Evolutionary conservation across 2,797 vertebrate species (phyloP).

Genomic region (Lepus townsendii): DNA sequence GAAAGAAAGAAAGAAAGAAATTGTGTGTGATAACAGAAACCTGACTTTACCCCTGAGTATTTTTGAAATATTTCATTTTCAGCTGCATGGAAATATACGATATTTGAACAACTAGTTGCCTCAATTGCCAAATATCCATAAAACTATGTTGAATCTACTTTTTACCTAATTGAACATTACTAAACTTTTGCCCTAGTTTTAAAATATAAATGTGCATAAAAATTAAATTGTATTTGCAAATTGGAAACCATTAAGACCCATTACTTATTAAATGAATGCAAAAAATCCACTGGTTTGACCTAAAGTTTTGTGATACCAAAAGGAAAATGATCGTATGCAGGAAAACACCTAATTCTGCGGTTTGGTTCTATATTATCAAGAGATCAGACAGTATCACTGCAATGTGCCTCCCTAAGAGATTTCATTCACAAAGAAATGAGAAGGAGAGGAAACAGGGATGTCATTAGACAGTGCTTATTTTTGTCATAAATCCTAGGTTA

Average conservation of each 20-base stretch:
- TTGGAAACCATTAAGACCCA: slow-evolving; percentile 49
- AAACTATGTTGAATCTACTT: slow-evolving; percentile 30
- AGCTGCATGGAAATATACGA: background rate
- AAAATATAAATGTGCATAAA: slow-evolving; percentile 66
- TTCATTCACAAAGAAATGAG: slow-evolving; percentile 85
- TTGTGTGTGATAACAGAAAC: background rate
- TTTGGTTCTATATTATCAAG: slow-evolving; percentile 83
- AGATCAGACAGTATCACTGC: slow-evolving; percentile 81
- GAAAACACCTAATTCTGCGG: slow-evolving; percentile 85
- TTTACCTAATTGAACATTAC: slow-evolving; percentile 51
- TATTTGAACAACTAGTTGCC: background rate
- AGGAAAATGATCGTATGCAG: slow-evolving; percentile 72
- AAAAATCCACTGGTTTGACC: slow-evolving; percentile 73
- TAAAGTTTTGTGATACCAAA: slow-evolving; percentile 78
- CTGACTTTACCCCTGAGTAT: background rate
- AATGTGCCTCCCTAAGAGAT: slow-evolving; percentile 80
- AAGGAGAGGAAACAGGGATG: slow-evolving; percentile 85
- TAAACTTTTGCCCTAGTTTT: slow-evolving; percentile 38
- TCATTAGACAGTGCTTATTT: slow-evolving; percentile 81
- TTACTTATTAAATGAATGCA: slow-evolving; percentile 72
- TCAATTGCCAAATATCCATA: background rate
- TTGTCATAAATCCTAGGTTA: slow-evolving; percentile 81
- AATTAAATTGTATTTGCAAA: slow-evolving; percentile 62
- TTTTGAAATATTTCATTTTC: background rate
- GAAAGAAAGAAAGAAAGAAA: too few relatives aligned